Percentiles rank a stretch among this genome's conserved stretches.
Evolutionary conservation across 2,888 invertebrate species (phyloP).

Genomic region (Limnephilus auricula): DNA sequence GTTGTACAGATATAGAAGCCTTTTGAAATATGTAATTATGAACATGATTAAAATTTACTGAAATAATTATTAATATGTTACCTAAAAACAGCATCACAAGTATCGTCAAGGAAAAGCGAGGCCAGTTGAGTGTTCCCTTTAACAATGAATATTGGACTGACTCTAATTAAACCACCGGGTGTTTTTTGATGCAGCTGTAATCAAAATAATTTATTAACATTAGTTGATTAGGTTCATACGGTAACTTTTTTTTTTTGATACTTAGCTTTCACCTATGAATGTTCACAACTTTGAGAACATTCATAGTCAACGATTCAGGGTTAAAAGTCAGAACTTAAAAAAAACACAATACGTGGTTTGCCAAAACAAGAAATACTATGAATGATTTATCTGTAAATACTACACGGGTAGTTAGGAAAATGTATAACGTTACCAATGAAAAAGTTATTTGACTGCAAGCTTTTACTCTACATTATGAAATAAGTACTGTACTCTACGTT

Average conservation of each 20-base stretch:
- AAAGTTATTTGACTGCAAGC: no score
- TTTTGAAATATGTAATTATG: not conserved
- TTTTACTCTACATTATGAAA: no score
- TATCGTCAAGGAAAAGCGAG: slow-evolving; percentile 74
- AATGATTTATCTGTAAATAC: no score
- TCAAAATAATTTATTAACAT: not conserved
- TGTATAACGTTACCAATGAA: no score
- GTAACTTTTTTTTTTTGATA: not conserved
- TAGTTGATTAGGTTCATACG: not conserved
- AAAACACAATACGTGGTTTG: no score
- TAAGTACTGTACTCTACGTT: no score
- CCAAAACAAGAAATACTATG: no score
- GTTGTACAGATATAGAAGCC: not conserved
- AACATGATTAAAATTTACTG: not conserved
- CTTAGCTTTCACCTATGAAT: not conserved
- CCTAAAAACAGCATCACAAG: slow-evolving; percentile 72
- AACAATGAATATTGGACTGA: slow-evolving; percentile 70
- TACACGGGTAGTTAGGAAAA: no score
- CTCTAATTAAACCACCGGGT: slow-evolving; percentile 29
- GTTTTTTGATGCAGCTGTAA: slow-evolving; percentile 69
- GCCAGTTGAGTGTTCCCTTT: slow-evolving; percentile 73
- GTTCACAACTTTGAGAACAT: not conserved
- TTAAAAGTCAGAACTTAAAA: not conserved
- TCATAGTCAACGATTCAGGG: not conserved
- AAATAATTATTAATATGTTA: slow-evolving; percentile 23